These are phyloP conservation scores for Phthorimaea operculella DNA, from an alignment of 1,140 invertebrate genomes.

Conservation along the genomic window DNA sequence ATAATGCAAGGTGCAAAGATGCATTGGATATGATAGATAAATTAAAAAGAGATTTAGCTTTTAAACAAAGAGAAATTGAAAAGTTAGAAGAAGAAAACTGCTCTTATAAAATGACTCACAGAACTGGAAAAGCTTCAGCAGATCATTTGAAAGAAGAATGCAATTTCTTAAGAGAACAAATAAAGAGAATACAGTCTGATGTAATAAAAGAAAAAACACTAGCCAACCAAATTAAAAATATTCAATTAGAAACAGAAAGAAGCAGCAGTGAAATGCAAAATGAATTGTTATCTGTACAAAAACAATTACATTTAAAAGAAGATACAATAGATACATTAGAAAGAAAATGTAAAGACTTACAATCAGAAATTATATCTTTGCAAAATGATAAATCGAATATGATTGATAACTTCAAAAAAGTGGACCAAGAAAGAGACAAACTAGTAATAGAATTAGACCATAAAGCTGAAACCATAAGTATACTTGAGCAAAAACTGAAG, in stretches of 20 bases:
- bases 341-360: constrained; percentile 67
- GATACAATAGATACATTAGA: constrained; percentile 68
- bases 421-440: constrained; percentile 73
- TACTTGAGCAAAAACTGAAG: constrained; percentile 69
- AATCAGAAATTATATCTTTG: constrained; percentile 67
- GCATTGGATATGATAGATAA: constrained; percentile 43
- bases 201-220: constrained; percentile 60
- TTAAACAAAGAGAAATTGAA: constrained; percentile 54
- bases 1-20: constrained; percentile 46
- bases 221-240: constrained; percentile 67
- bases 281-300: constrained; percentile 67
- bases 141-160: constrained; percentile 58
- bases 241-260: constrained; percentile 73
- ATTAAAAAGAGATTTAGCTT: constrained; percentile 50
- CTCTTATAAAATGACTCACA: constrained; percentile 54
- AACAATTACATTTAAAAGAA: constrained; percentile 66
- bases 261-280: constrained; percentile 69
- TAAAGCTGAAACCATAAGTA: constrained; percentile 68
- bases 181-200: constrained; percentile 58
- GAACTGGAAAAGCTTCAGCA: constrained; percentile 50
- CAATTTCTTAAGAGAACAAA: constrained; percentile 54
- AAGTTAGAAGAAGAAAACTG: constrained; percentile 56
- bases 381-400: constrained; percentile 69
- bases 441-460: constrained; percentile 71
- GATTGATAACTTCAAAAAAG: constrained; percentile 63